A percentile compares a stretch with the other conserved stretches of the same genome.
phyloP scores from a whole-genome alignment of 2,888 invertebrate species.

The Masnerella sp. region DNA sequence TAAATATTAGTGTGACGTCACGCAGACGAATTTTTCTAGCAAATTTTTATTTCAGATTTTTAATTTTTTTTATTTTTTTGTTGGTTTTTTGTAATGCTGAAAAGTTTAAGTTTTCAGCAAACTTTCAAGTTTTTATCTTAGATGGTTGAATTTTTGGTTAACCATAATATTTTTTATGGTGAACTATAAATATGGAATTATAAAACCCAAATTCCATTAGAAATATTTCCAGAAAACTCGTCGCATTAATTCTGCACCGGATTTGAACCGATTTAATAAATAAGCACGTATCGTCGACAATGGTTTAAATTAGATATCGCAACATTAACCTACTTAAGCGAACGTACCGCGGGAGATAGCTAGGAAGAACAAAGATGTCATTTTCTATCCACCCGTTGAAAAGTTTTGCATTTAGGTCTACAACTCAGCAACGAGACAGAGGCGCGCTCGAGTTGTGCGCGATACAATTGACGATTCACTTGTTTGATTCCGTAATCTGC shows the following conservation, averaged over 20 bases:
- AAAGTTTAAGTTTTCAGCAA: too few relatives aligned
- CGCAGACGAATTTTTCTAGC: conserved; percentile 28
- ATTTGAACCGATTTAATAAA: conserved; percentile 36
- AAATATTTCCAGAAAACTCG: too few relatives aligned
- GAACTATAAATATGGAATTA: too few relatives aligned
- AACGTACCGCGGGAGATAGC: conserved; percentile 8
- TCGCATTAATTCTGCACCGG: conserved; percentile 3
- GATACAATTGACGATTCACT: background rate
- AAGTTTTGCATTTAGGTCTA: conserved; percentile 13
- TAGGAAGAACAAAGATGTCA: conserved; percentile 27
- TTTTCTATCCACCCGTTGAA: conserved; percentile 15
- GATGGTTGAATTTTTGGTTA: too few relatives aligned
- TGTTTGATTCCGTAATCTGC: background rate
- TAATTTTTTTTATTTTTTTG: too few relatives aligned
- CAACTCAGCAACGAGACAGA: background rate
- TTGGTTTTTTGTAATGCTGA: too few relatives aligned
- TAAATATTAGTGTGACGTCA: conserved; percentile 44
- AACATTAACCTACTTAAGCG: conserved; percentile 41
- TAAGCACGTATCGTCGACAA: conserved; percentile 35
- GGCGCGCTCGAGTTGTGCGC: background rate
- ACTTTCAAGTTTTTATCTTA: too few relatives aligned
- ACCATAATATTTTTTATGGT: too few relatives aligned
- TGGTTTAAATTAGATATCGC: conserved; percentile 43
- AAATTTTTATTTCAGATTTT: too few relatives aligned
- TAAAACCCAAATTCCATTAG: too few relatives aligned